Base-by-base conservation (phyloP, 2,888 invertebrate species). In the Acleris holmiana region DNA sequence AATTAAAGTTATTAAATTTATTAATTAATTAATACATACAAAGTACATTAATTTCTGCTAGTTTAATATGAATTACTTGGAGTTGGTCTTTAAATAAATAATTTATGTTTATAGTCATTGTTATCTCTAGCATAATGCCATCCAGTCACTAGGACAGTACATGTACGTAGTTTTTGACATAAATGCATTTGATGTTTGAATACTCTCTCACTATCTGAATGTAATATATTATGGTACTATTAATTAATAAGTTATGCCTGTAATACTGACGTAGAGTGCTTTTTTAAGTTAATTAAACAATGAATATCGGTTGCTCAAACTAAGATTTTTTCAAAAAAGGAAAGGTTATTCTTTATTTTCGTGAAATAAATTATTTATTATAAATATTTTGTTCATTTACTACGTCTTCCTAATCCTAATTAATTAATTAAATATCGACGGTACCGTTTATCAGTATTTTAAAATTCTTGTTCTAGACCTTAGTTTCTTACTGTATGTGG, bases 101-200 rank as follows among this genome's bases (percentile, higher is more conserved):
- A 62, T 53, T 68, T 46, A 59, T 40, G 56, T 59, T 61, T 66
- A 21, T 46, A 15, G 50, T 57, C 50, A 46, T 65, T 53, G 61
- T 68, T 64, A 18, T 60, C 53, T 68, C 68, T 76, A 77, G 72
- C 63, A 58, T 76, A 76, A 68, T 68, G 73, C 71, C 74, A 80
- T 79, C 77, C 72, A 86, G 86, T 86, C 86, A 86, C 74, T 86
- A 86, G 85, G 85, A 85, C 86, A 71, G 67, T 85, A 85, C 71
- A 59, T 44, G 54, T 51, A 65, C 19, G 25, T 59, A 53, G 58
- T 46, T 35, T 35, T 35, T 35, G 29, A 29, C 10, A 29, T 13
- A 35, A 13, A 13, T 35, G 35, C 35, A 35, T 35, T 13, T 35
- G 35, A 35, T 35, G 13, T 17, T 44, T 44, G n/a, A 44, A 44